Conservation (phyloP, 2,113 vertebrate species). For the Nerophis lumbriciformis region DNA sequence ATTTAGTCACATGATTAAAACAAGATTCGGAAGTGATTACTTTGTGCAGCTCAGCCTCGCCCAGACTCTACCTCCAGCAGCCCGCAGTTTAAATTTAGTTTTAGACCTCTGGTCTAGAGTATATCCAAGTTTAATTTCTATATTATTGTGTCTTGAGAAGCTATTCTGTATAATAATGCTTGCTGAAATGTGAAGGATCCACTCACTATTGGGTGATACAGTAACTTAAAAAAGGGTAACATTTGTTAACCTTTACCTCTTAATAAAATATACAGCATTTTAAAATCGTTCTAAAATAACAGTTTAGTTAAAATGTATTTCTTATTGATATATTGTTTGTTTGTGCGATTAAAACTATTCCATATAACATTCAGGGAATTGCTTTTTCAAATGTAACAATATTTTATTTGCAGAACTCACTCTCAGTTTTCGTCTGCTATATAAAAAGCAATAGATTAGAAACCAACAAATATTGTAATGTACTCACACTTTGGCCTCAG, state of each 20-base stretch:
- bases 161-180: not conserved
- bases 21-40: too few species aligned
- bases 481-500: constrained; percentile 45
- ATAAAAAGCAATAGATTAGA: constrained; percentile 29
- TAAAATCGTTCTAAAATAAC: constrained; percentile 27
- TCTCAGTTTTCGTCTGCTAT: not conserved
- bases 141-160: too few species aligned
- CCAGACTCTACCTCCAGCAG: too few species aligned
- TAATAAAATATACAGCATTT: constrained; percentile 29
- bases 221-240: too few species aligned
- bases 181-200: not conserved
- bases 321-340: constrained; percentile 24
- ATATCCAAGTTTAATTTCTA: too few species aligned
- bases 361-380: constrained; percentile 56
- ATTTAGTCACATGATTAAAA: too few species aligned
- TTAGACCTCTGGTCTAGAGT: too few species aligned
- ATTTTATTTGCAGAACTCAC: constrained; percentile 7
- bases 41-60: too few species aligned
- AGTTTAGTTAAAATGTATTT: constrained; percentile 5
- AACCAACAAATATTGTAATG: constrained; percentile 39
- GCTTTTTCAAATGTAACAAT: constrained; percentile 5
- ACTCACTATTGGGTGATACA: not conserved
- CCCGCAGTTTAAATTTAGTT: too few species aligned
- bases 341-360: constrained; percentile 25
- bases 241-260: constrained; percentile 44